Conservation (phyloP, 2,113 vertebrate species). For the Steatornis caripensis region DNA sequence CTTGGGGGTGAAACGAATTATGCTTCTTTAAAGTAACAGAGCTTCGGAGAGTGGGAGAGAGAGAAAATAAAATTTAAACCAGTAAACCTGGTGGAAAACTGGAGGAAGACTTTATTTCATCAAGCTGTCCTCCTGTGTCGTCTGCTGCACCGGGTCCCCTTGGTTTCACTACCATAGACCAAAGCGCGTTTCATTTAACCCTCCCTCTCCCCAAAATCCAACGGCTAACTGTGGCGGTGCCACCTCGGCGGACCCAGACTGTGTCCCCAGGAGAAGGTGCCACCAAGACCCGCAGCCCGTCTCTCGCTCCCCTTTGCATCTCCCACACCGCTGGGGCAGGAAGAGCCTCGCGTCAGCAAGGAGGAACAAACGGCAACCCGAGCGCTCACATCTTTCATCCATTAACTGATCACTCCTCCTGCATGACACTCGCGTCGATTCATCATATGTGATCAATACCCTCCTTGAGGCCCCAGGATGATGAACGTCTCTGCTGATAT, state of each 20-base stretch:
- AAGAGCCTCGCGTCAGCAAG: rapidly evolving
- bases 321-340: not conserved
- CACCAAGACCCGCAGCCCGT: not conserved
- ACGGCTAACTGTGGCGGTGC: not conserved
- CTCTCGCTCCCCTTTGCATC: not conserved
- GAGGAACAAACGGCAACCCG: no score
- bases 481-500: constrained; percentile 4
- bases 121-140: not conserved
- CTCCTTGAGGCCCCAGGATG: not conserved
- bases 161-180: rapidly evolving
- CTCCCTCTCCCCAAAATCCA: not conserved
- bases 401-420: constrained; percentile 26
- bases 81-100: not conserved
- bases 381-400: constrained; percentile 17
- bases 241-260: not conserved
- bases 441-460: constrained; percentile 47
- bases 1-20: not conserved
- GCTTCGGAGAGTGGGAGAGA: not conserved
- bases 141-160: not conserved
- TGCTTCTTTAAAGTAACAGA: not conserved
- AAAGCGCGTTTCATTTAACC: rapidly evolving
- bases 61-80: not conserved
- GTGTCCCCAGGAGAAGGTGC: not conserved
- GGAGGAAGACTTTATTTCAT: not conserved
- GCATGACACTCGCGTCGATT: not conserved